Evolutionary conservation across 2,797 vertebrate genomes (phyloP), one percentile per base, ranked within the genome.

Genomic region (Coendou prehensilis): DNA sequence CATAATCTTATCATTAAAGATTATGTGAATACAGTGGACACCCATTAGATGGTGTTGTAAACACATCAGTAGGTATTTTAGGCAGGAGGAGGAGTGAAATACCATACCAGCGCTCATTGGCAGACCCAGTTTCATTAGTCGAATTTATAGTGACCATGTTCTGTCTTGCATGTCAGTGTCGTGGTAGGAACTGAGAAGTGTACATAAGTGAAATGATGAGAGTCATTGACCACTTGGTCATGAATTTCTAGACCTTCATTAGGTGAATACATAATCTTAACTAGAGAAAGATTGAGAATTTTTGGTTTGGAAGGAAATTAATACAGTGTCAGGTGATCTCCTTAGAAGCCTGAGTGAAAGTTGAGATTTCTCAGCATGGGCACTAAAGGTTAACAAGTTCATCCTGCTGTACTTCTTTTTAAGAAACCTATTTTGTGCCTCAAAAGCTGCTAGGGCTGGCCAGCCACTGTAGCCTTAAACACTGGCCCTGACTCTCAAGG

Each of bases 281-380:
- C 91, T 94, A 71, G 92, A 84, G 91, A 64, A 95, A 81, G 63
- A 67, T 37, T 30, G 87, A 87, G 69, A 89, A 67, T 95, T 93
- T 93, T 61, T 92, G 11, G 22, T 52, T 87, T 94, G 59, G 61
- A 85, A 90, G 57, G 56, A 93, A 87, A 78, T 85, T 47, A 89
- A 75, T 88, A 52, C 28, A 57, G 0, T 81, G 6, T 93, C 15
- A 75, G 37, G 45, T 85, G 20, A 87, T 89, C 33, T 56, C n/a
- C 26, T 67, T 75, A 89, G 92, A 94, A 84, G 54, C 81, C 37
- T 4, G 4, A 78, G 71, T 71, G 64, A 81, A 87, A 76, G 47
- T 88, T 89, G 89, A 78, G 59, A 52, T 90, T 63, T 92, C 79
- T 92, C 33, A 75, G 59, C 13, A 5, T 87, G 50, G 52, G 61